Conservation (phyloP, 2,888 invertebrate genomes). For the Calliscelio sp. region DNA sequence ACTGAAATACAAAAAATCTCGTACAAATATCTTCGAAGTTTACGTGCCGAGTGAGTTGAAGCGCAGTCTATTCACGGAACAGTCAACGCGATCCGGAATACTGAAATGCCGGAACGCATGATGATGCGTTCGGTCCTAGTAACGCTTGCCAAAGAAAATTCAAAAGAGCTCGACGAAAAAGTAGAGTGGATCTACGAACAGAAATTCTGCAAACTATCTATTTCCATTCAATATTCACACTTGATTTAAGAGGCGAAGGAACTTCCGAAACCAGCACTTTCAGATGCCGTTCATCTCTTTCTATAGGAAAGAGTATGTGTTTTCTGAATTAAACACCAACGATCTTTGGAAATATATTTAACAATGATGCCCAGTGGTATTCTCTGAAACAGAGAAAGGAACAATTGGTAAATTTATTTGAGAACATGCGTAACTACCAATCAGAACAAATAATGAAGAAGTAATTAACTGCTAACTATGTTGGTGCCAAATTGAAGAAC, state of each 20-base stretch:
- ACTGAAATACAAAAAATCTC: slow-evolving; percentile 91
- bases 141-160: slow-evolving; percentile 92
- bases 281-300: slow-evolving; percentile 99
- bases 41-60: slow-evolving; percentile 99
- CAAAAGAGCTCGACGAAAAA: slow-evolving; percentile 96
- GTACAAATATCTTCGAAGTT: slow-evolving; percentile 96
- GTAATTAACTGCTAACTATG: slow-evolving; percentile 92
- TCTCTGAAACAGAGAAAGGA: slow-evolving; percentile 94
- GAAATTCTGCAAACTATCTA: slow-evolving; percentile 94
- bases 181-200: slow-evolving; percentile 99
- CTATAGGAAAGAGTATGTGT: slow-evolving; percentile 99
- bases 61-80: slow-evolving; percentile 97
- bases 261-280: slow-evolving; percentile 95
- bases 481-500: slow-evolving; percentile 84
- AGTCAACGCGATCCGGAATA: slow-evolving; percentile 95
- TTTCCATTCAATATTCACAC: slow-evolving; percentile 92
- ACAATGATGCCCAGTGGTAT: slow-evolving; percentile 98
- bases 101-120: slow-evolving; percentile 97
- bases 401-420: slow-evolving; percentile 92
- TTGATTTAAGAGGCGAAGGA: slow-evolving; percentile 87
- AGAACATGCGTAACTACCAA: slow-evolving; percentile 97
- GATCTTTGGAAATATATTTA: slow-evolving; percentile 99
- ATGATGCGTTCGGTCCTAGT: slow-evolving; percentile 96
- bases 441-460: slow-evolving; percentile 92
- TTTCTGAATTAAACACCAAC: slow-evolving; percentile 96